Evolutionary conservation across 2,797 vertebrate species (phyloP).

Genomic region (Sebastes iracundus): DNA sequence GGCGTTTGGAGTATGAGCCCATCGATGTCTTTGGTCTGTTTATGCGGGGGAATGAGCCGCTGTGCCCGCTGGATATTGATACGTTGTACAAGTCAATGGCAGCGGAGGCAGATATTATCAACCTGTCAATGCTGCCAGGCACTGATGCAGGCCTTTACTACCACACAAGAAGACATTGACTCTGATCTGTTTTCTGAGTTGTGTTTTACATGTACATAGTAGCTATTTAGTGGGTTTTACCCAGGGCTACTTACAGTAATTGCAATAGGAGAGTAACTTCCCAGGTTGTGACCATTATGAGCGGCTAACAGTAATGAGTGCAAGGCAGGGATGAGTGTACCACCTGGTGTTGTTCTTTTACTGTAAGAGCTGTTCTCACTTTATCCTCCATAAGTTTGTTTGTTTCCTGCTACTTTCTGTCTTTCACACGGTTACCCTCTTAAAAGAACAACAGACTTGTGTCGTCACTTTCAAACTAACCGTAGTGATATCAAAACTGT

Average conservation of each 20-base stretch:
- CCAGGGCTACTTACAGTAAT: background rate
- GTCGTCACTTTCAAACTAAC: background rate
- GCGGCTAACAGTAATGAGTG: background rate
- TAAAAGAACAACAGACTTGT: background rate
- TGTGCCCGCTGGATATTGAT: conserved; percentile 52
- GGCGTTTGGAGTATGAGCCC: conserved; percentile 62
- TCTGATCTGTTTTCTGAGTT: background rate
- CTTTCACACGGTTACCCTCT: background rate
- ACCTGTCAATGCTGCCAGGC: conserved; percentile 13
- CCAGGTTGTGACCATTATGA: background rate
- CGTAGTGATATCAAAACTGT: background rate
- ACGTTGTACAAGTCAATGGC: conserved; percentile 38
- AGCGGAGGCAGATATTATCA: conserved; percentile 47
- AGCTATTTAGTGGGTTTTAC: background rate
- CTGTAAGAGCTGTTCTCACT: background rate
- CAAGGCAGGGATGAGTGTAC: background rate
- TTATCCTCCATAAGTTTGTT: background rate
- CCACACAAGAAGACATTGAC: conserved; percentile 7
- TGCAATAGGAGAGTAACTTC: background rate
- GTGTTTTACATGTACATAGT: background rate
- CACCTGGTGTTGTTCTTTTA: background rate
- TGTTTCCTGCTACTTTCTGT: background rate
- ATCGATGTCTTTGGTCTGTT: conserved; percentile 54
- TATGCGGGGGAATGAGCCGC: conserved; percentile 37
- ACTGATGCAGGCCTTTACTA: background rate